Evolutionary conservation across 2,113 vertebrate genomes (phyloP).

Genomic region (Naja naja): DNA sequence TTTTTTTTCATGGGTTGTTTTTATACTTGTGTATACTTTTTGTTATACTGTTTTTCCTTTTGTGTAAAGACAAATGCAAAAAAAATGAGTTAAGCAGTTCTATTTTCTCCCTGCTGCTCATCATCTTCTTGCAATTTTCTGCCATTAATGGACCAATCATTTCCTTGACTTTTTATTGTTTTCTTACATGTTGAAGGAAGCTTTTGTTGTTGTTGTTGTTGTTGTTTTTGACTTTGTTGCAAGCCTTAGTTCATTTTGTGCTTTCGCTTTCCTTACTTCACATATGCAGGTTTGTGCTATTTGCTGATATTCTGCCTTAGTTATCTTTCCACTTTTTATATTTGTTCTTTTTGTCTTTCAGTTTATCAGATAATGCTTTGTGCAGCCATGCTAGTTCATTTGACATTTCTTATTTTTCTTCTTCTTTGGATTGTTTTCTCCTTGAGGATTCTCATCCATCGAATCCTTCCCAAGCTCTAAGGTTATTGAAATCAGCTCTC

Average conservation of each 20-base stretch:
- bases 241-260: not conserved
- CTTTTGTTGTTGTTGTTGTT: not conserved
- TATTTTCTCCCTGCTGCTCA: not conserved
- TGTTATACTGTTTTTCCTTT: not conserved
- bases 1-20: not conserved
- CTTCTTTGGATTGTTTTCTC: not conserved
- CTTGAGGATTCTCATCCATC: not conserved
- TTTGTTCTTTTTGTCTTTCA: not conserved
- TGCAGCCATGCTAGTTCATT: not conserved
- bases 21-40: not conserved
- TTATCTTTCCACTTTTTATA: not conserved
- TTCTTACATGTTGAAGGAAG: not conserved
- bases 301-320: not conserved
- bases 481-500: not conserved
- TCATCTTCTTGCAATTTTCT: not conserved
- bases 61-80: not conserved
- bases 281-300: not conserved
- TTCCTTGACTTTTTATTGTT: not conserved
- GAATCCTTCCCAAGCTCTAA: not conserved
- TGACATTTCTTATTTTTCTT: not conserved
- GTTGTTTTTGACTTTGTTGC: not conserved
- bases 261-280: not conserved
- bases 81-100: not conserved
- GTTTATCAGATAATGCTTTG: not conserved
- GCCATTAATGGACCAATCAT: not conserved